These are phyloP conservation scores for Temnothorax longispinosus DNA, from an alignment of 1,140 invertebrate species.

Conservation along the genomic window DNA sequence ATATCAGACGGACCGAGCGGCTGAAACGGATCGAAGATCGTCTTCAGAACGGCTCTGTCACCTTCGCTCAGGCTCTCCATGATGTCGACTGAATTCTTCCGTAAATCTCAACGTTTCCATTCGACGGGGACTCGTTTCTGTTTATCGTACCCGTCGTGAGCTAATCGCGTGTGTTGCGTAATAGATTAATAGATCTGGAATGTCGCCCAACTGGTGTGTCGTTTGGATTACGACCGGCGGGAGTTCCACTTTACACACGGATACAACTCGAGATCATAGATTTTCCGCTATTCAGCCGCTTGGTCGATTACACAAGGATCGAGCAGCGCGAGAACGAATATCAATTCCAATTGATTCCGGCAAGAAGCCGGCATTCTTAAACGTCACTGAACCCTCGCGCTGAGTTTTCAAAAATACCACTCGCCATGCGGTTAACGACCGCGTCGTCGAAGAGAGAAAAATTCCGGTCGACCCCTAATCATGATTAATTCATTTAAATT, in stretches of 20 bases:
- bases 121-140: conserved; percentile 41
- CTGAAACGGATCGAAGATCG: conserved; percentile 88
- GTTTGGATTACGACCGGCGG: not conserved
- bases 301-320: not conserved
- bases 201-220: conserved; percentile 12
- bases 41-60: conserved; percentile 87
- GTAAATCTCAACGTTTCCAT: conserved; percentile 12
- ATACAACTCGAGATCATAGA: not conserved
- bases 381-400: not conserved
- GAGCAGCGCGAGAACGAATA: not conserved
- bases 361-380: not conserved
- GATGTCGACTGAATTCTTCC: conserved; percentile 35
- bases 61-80: conserved; percentile 79
- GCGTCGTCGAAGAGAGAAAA: conserved; percentile 6
- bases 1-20: conserved; percentile 74
- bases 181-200: conserved; percentile 52
- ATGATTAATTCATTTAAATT: conserved; percentile 32
- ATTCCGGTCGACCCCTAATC: not conserved
- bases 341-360: not conserved
- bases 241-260: not conserved
- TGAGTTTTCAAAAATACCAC: not conserved
- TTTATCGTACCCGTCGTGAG: conserved; percentile 34
- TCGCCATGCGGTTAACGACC: not conserved
- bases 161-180: conserved; percentile 55
- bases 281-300: not conserved